A percentile compares a stretch with the other conserved stretches of the same genome.
Evolutionary conservation across 2,888 invertebrate genomes (phyloP).

Genomic region (Leucophora obtusa): DNA sequence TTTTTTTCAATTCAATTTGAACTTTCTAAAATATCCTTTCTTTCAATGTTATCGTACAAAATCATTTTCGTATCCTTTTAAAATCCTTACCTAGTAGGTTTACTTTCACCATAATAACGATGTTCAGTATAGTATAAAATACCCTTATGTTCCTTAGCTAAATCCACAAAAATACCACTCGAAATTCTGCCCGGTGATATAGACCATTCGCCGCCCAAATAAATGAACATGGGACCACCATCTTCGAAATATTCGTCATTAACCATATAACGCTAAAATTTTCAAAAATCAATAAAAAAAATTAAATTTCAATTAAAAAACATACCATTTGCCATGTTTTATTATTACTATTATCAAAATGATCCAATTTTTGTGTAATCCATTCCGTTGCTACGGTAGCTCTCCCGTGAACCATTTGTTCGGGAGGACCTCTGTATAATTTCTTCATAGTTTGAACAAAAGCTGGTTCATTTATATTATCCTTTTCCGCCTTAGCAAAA

Average conservation of each 20-base stretch:
- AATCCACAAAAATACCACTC: constrained; percentile 82
- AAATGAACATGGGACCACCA: constrained; percentile 82
- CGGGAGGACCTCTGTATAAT: constrained; percentile 56
- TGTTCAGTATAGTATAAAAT: constrained; percentile 88
- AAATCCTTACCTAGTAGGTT: constrained; percentile 82
- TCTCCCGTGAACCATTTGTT: background rate
- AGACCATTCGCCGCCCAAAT: constrained; percentile 85
- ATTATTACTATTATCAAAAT: constrained; percentile 81
- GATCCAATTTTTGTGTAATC: constrained; percentile 82
- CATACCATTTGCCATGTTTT: constrained; percentile 80
- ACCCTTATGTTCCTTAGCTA: constrained; percentile 81
- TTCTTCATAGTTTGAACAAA: constrained; percentile 67
- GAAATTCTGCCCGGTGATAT: constrained; percentile 81
- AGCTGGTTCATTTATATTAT: constrained; percentile 64
- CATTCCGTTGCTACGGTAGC: constrained; percentile 70
- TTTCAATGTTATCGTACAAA: too few relatives aligned
- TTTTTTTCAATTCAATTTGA: too few relatives aligned
- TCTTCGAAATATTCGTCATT: constrained; percentile 78
- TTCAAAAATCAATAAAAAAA: background rate
- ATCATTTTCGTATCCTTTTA: background rate
- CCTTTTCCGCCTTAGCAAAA: constrained; percentile 44
- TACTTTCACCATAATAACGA: constrained; percentile 87
- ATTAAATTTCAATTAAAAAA: background rate
- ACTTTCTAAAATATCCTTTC: too few relatives aligned
- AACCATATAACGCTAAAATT: constrained; percentile 79